Base-by-base conservation (phyloP, 2,888 invertebrate genomes). In the Azorinus chamasolen region DNA sequence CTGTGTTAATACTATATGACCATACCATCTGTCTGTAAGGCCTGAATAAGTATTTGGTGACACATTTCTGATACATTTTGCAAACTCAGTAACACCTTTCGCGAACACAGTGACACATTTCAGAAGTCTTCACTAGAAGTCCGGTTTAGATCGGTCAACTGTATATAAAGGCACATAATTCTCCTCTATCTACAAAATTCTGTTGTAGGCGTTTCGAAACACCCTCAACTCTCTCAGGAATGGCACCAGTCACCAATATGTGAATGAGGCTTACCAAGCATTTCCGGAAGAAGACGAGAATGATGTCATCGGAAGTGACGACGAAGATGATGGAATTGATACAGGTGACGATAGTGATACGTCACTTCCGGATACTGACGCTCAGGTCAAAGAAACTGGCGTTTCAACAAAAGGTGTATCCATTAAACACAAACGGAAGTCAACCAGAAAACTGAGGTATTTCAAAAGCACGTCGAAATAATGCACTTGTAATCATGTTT, bases 221-320 rank as follows among this genome's bases (percentile, higher is more conserved):
- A 25, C 62, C 22, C 43, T 46, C 10, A 48, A 53, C 55, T 61
- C 72, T 1, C 16, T 65, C 14, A 66, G 62, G 39, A 61, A 27
- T 16, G 45, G 48, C 37, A 22, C 43, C 0, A 46, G 25, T 25
- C 32, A 48, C 18, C 51, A 66, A 37, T 75, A 64, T 24, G 63
- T 58, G 16, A 75, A 69, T 32, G 58, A 75, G 20, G 75, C 75
- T 1, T 75, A 75, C 18, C 25, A 64, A 53, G 51, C 43, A 24
- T 63, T 64, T 58, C 59, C 64, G 46, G 54, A 63, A 41, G 59
- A 69, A 20, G 69, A 69, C 2, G 61, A 66, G 22, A 59, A 53
- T 16, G 53, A 32, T 10, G 41, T 24, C 22, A 10, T 1, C 12
- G 65, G 39, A 48, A 65, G 48, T 62, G 69, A 68, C 59, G 68